Evolutionary conservation across 2,113 vertebrate species (phyloP), one percentile per base, ranked within the genome.

Genomic region (Tyto alba): DNA sequence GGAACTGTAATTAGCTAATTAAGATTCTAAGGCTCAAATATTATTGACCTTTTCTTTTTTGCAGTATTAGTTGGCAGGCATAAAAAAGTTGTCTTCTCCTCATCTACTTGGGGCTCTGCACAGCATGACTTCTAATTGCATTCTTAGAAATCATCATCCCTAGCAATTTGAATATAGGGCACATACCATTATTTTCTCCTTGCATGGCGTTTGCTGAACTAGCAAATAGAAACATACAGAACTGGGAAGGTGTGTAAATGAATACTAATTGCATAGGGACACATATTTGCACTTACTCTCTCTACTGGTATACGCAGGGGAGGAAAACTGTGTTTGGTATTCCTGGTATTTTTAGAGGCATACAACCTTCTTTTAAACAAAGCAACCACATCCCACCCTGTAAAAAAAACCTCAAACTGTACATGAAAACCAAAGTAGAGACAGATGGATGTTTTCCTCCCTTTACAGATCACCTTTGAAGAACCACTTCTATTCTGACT

Each of bases 1-100:
- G 38, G 53, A 95, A 36, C 57, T 10, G 9, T 86, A 89, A 95
- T 93, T 85, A 76, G 45, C 66, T 93, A 86, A 91, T 93, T 91
- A 88, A 53, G 52, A 85, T 68, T 88, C 50, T 81, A 74, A 91
- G 36, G 59, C 48, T 91, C 53, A 90, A 47, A 89, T 77, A 78
- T 67, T 73, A 91, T 84, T 91, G 84, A 93, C 75, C 60, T 95
- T 83, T 94, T 71, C 25, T 95, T 63, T 75, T 93, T 90, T 81
- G 26, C n/a, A 50, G 55, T 55, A 57, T 17, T 73, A 38, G 55
- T 48, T 8, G 2, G 26, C 47, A 77, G 88, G 29, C 50, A 74
- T 43, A 67, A 89, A 90, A 78, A 77, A 55, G 16, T 66, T 89
- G 30, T 50, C 18, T 27, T 85, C 59, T 90, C 21, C 43, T 80